A percentile compares a stretch with the other conserved stretches of the same genome.
These are phyloP conservation scores for Laothoe populi DNA, from an alignment of 2,888 invertebrate genomes.

Conservation along the genomic window DNA sequence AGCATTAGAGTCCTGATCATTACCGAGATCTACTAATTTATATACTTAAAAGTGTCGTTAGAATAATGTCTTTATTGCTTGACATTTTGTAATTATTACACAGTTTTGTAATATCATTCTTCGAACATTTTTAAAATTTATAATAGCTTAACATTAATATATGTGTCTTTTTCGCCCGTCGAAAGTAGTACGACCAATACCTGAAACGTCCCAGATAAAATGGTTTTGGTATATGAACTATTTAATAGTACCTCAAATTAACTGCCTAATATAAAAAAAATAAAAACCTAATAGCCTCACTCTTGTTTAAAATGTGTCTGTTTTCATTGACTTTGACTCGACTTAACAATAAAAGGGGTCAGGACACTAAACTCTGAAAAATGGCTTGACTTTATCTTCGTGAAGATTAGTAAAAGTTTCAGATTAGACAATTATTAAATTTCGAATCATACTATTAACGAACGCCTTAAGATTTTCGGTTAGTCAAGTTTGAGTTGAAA, in stretches of 20 bases:
- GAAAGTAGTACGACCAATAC: background rate
- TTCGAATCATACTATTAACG: constrained; percentile 26
- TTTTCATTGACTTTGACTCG: constrained; percentile 27
- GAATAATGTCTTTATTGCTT: no score
- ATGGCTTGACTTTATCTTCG: constrained; percentile 21
- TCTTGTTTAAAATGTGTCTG: constrained; percentile 22
- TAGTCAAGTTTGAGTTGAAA: background rate
- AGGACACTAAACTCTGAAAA: constrained; percentile 19
- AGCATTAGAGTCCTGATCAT: no score
- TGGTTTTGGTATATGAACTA: constrained; percentile 13
- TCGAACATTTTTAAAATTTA: no score
- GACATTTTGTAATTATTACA: background rate
- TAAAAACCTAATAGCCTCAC: constrained; percentile 14
- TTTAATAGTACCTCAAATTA: constrained; percentile 6
- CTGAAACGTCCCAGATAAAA: constrained; percentile 11
- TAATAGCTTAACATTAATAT: no score
- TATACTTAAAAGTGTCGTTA: no score
- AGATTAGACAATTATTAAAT: constrained; percentile 21
- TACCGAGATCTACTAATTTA: no score
- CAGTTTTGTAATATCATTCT: no score
- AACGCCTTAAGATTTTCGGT: constrained; percentile 13
- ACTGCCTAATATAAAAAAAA: no score
- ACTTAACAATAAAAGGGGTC: constrained; percentile 22
- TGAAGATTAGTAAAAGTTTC: constrained; percentile 12
- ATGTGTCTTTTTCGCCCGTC: no score